Evolutionary conservation across 1,140 invertebrate genomes (phyloP), one percentile per base, ranked within the genome.

Genomic region (Littorina saxatilis): DNA sequence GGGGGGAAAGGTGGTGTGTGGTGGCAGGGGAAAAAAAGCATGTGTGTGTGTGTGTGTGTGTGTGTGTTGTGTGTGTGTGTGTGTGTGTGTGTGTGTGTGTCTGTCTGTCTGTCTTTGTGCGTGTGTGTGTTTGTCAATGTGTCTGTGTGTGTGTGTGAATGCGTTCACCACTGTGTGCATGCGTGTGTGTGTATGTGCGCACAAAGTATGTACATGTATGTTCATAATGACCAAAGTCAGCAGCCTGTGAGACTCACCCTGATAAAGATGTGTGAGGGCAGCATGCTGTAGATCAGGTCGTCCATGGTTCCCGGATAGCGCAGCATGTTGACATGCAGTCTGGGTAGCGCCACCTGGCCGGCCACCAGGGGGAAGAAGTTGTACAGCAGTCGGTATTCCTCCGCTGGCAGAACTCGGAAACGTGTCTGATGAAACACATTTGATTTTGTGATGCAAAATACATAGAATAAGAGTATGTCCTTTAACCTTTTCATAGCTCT

Each of bases 291-390:
- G 66, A 94, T 86, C 29, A 94, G 88, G 68, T 93, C 91, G 87
- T 94, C 92, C 73, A 95, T 89, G 20, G 92, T 90, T 40, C 85
- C 91, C 68, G 89, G 86, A 82, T 88, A 90, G 74, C 87, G 84
- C 63, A 86, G 58, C 70, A 93, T 92, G 80, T 91, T 90, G 2
- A 96, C 91, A 85, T 94, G 93, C 80, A 96, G 92, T 87, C 94
- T 94, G 15, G 96, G 96, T 47, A 96, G 92, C 9, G 93, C 92
- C 20, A 96, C 95, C 88, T 94, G 94, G 5, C 96, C 96, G 29
- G 95, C 93, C 17, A 95, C 91, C 80, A 96, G 90, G 4, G 96
- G 96, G 87, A 96, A 96, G 55, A 96, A 92, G 87, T 95, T 96
- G 91, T 96, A 96, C 82, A 93, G 93, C 63, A 96, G 86, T 74